These are phyloP conservation scores for Triops cancriformis DNA, from an alignment of 1,140 invertebrate species.

Conservation along the genomic window DNA sequence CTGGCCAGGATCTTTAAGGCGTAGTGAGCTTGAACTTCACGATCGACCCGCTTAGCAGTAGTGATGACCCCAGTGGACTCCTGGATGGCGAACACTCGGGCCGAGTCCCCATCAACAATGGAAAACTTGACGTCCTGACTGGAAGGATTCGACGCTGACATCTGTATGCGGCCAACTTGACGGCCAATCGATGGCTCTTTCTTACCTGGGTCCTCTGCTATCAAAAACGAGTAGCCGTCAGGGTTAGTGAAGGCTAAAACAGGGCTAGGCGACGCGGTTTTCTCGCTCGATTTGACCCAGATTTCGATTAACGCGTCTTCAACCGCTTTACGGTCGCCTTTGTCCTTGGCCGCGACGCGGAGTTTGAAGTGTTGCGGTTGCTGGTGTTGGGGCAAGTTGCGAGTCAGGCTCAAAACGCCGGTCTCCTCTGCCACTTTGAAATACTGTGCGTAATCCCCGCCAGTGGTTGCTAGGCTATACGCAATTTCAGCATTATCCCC, in stretches of 20 bases:
- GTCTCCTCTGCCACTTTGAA: slow-evolving; percentile 52
- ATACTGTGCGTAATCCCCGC: slow-evolving; percentile 35
- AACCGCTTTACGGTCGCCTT: slow-evolving; percentile 55
- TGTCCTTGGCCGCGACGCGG: slow-evolving; percentile 66
- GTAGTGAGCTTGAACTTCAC: slow-evolving; percentile 69
- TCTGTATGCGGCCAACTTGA: slow-evolving; percentile 65
- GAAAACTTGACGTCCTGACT: slow-evolving; percentile 53
- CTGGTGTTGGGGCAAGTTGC: slow-evolving; percentile 49
- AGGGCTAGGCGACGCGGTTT: slow-evolving; percentile 28
- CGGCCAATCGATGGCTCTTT: slow-evolving; percentile 47
- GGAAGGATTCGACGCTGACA: slow-evolving; percentile 40
- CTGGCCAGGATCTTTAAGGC: slow-evolving; percentile 65
- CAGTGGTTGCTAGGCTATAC: slow-evolving; percentile 65
- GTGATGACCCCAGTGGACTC: slow-evolving; percentile 66
- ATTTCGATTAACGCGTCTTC: slow-evolving; percentile 75
- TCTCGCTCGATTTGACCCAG: slow-evolving; percentile 47
- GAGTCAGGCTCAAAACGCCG: slow-evolving; percentile 60
- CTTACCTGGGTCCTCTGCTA: slow-evolving; percentile 61
- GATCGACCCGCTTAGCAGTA: slow-evolving; percentile 68
- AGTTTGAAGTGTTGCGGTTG: slow-evolving; percentile 57
- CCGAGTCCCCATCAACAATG: slow-evolving; percentile 72
- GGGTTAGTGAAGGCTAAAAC: slow-evolving; percentile 58
- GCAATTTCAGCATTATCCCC: slow-evolving; percentile 70
- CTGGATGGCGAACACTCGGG: slow-evolving; percentile 69
- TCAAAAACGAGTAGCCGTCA: slow-evolving; percentile 67